A percentile compares a stretch with the other conserved stretches of the same genome.
Conservation (phyloP, 1,140 invertebrate species). For the Eubasilissa regina region DNA sequence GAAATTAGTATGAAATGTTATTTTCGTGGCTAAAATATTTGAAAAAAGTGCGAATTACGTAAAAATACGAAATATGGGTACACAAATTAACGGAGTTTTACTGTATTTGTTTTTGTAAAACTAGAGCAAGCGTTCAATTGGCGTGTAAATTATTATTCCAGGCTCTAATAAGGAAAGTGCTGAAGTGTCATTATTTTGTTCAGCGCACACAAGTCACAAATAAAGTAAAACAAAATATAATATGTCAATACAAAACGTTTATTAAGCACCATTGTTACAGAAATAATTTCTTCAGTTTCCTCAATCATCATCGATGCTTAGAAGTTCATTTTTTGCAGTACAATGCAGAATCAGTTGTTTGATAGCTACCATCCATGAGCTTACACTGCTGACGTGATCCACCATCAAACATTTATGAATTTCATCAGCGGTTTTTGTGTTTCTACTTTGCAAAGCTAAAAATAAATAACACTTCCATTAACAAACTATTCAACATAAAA, state of each 20-base stretch:
- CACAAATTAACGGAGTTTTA: too few species aligned
- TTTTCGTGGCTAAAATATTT: too few species aligned
- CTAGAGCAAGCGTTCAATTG: too few species aligned
- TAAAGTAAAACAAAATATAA: not conserved
- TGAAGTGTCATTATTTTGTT: too few species aligned
- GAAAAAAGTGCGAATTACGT: too few species aligned
- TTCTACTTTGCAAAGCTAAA: slow-evolving; percentile 68
- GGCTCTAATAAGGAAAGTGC: too few species aligned
- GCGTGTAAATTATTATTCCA: too few species aligned
- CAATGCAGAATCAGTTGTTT: slow-evolving; percentile 70
- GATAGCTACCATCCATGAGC: slow-evolving; percentile 72
- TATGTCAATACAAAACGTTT: slow-evolving; percentile 6
- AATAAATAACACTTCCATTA: slow-evolving; percentile 46
- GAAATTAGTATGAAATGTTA: too few species aligned
- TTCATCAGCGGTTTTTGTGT: slow-evolving; percentile 69
- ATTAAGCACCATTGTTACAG: slow-evolving; percentile 30
- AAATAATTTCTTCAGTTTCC: not conserved
- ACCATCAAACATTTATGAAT: slow-evolving; percentile 73
- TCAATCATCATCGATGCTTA: slow-evolving; percentile 68
- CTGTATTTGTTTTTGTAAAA: too few species aligned
- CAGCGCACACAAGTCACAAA: too few species aligned
- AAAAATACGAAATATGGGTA: too few species aligned
- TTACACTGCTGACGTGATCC: slow-evolving; percentile 70
- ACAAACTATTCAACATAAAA: too few species aligned
- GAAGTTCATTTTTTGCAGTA: slow-evolving; percentile 66